A percentile compares a stretch with the other conserved stretches of the same genome.
These are phyloP conservation scores for Drosophila watanabei DNA, from an alignment of 1,140 invertebrate species.

Conservation along the genomic window DNA sequence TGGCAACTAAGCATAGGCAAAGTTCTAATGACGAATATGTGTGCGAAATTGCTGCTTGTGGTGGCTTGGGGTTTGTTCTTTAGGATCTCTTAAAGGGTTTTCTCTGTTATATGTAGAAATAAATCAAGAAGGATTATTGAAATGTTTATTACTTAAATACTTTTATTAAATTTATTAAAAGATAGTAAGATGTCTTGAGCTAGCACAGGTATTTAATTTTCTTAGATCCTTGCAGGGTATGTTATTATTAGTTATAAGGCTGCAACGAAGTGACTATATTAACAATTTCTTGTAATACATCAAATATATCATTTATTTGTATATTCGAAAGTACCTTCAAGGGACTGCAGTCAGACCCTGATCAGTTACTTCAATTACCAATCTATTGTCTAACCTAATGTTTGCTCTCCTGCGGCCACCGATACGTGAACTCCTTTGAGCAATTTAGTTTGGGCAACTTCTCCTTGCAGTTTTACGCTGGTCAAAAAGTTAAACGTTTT, in stretches of 20 bases:
- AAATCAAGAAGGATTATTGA: neutral
- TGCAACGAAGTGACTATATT: too few species aligned
- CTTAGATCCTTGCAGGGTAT: too few species aligned
- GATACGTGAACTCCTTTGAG: constrained; percentile 18
- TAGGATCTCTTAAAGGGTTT: neutral
- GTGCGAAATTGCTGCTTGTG: constrained; percentile 7
- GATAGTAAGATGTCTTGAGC: neutral
- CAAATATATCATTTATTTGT: neutral
- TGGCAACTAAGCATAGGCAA: neutral
- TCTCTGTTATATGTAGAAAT: neutral
- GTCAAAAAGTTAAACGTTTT: constrained; percentile 45
- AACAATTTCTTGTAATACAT: neutral
- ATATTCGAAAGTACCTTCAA: too few species aligned
- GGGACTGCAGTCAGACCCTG: neutral
- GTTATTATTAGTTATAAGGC: too few species aligned
- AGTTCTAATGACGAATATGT: constrained; percentile 5
- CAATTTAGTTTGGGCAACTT: constrained; percentile 36
- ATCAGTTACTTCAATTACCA: constrained; percentile 34
- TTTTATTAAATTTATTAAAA: neutral
- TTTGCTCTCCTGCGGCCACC: constrained; percentile 29
- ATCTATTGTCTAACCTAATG: constrained; percentile 38
- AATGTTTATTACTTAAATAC: neutral
- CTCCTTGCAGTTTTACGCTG: constrained; percentile 2
- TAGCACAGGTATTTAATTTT: too few species aligned
- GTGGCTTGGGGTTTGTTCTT: neutral